Base-by-base conservation (phyloP, 2,113 vertebrate species). In the Vidua macroura region DNA sequence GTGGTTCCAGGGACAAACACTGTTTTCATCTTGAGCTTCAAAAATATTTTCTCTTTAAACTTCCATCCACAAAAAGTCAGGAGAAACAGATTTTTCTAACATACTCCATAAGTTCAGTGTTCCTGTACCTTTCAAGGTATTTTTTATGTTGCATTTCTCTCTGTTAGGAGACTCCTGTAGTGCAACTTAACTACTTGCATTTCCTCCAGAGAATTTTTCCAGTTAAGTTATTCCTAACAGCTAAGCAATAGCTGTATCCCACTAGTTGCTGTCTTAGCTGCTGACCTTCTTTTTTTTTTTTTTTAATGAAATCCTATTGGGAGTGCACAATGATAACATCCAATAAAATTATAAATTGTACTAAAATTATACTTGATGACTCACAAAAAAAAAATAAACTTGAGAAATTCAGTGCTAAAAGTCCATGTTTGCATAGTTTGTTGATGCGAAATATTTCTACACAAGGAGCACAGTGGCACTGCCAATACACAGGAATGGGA, bases 41-140 rank as follows among this genome's bases (percentile, higher is more conserved):
- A 91, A 84, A 92, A 43, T 51, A 81, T 43, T 52, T 94, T 58
- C 49, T 60, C 86, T 90, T 94, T 67, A 83, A 85, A 73, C 28
- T 88, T 64, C 23, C 46, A 73, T 13, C 21, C 43, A 77, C 44
- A 77, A 55, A 80, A 83, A 19, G 9, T 66, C 28, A 86, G n/a
- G 10, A 74, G 62, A 75, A 88, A 60, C 30, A 53, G 25, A 55
- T 56, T 91, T 75, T 72, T 59, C 63, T 69, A 55, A 77, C 64
- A 79, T 62, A 66, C 12, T 24, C 12, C 22, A 1, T 27, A 81
- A 70, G 15, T 37, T 67, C 39, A 55, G n/a, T 28, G 53, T 75
- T 91, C 41, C 74, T 76, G 22, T 66, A 63, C 44, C 51, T 69
- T 66, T 60, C 49, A 35, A 92, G 31, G 7, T 37, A 79, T 74